Evolutionary conservation across 30 jellyfish, hydroid and myxozoan genomes (phyloP).

Genomic region (Chrysaora quinquecirrha): DNA sequence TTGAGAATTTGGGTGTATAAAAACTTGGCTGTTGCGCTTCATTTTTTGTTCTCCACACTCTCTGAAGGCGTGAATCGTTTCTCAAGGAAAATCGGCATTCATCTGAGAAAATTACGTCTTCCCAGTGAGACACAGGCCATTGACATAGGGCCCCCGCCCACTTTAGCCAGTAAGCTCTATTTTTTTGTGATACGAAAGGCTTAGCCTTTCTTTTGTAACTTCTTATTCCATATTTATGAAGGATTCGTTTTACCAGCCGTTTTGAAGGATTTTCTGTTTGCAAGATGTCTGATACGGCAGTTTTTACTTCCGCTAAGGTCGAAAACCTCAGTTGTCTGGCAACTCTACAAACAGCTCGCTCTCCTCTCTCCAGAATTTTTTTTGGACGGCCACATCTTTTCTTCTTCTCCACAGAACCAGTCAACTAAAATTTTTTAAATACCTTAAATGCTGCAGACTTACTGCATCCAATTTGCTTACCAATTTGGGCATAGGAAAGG

Average conservation of each 20-base stretch:
- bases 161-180: not conserved
- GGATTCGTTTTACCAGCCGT: slow-evolving; percentile 10
- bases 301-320: not conserved
- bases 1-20: slow-evolving; percentile 9
- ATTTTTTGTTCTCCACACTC: slow-evolving; percentile 6
- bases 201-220: not conserved
- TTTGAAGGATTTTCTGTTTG: not conserved
- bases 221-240: not conserved
- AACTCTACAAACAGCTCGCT: slow-evolving; percentile 4
- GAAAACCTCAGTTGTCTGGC: slow-evolving; percentile 24
- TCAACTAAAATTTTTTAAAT: not conserved
- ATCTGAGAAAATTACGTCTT: slow-evolving; percentile 8
- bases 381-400: slow-evolving; percentile 34
- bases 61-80: too few relatives aligned
- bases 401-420: not conserved
- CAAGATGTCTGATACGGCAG: not conserved
- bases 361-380: not conserved
- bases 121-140: slow-evolving; percentile 17
- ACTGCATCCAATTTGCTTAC: not conserved
- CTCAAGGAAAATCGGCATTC: slow-evolving; percentile 21
- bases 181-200: slow-evolving; percentile 12
- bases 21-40: not conserved
- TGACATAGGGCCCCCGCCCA: slow-evolving; percentile 11
- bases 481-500: not conserved
- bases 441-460: not conserved